phyloP scores from a whole-genome alignment of 2,113 vertebrate species.

The Dasyornis broadbenti region DNA sequence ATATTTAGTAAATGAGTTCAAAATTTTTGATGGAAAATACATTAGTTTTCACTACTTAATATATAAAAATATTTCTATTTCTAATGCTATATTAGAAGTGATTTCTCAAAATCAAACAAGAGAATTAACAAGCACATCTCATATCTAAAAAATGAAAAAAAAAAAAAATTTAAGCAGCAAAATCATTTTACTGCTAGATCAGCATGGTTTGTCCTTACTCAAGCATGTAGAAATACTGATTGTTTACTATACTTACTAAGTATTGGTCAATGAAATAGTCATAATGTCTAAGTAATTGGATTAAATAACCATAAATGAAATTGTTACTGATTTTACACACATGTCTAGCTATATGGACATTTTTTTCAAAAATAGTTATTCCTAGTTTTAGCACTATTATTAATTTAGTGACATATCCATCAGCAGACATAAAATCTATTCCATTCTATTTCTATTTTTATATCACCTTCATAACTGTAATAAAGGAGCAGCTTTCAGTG shows the following conservation, averaged over 20 bases:
- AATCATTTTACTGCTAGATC: neutral
- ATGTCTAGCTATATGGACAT: neutral
- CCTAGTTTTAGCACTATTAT: neutral
- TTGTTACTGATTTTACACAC: neutral
- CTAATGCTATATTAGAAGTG: neutral
- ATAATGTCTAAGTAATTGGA: neutral
- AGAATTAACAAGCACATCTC: neutral
- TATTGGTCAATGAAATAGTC: neutral
- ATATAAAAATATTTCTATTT: neutral
- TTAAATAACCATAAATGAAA: neutral
- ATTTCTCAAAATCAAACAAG: neutral
- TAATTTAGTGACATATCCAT: neutral
- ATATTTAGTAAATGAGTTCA: neutral
- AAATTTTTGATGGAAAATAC: neutral
- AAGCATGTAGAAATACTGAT: neutral
- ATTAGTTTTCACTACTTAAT: neutral
- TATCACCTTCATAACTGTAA: neutral
- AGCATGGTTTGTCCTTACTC: neutral
- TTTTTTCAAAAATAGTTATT: neutral
- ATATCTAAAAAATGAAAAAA: neutral
- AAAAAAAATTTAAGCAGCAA: neutral
- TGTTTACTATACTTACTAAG: neutral
- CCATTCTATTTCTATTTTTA: conserved; percentile 5
- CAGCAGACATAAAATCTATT: neutral
- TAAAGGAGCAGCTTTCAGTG: neutral